Percentiles rank a stretch among this genome's conserved stretches.
Evolutionary conservation across 2,797 vertebrate species (phyloP).

Genomic region (Knipowitschia caucasica): DNA sequence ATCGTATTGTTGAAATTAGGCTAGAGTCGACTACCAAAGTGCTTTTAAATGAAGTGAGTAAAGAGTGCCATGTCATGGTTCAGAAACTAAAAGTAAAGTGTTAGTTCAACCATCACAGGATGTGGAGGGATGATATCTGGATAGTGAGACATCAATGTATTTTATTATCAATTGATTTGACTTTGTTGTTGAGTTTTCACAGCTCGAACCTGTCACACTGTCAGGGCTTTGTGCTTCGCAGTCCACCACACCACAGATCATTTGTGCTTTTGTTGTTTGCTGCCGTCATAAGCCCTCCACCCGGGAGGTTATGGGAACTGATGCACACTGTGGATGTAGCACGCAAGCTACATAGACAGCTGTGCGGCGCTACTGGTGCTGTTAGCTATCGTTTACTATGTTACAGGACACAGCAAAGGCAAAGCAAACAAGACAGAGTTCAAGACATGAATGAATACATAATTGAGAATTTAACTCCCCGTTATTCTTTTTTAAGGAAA

Average conservation of each 20-base stretch:
- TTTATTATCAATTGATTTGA: neutral
- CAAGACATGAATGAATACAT: neutral
- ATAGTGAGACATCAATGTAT: slow-evolving; percentile 42
- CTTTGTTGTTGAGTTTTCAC: neutral
- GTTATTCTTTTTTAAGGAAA: no score
- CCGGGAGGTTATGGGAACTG: slow-evolving; percentile 46
- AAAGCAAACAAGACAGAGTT: neutral
- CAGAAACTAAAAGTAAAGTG: slow-evolving; percentile 28
- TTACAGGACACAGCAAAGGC: slow-evolving; percentile 17
- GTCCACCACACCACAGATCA: slow-evolving; percentile 15
- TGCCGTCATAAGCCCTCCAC: slow-evolving; percentile 48
- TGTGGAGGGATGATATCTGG: slow-evolving; percentile 8
- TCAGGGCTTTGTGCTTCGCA: slow-evolving; percentile 10
- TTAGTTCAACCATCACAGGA: slow-evolving; percentile 35
- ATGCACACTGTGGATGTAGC: slow-evolving; percentile 39
- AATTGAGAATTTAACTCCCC: neutral
- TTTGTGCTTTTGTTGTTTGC: slow-evolving; percentile 38
- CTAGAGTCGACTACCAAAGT: slow-evolving; percentile 12
- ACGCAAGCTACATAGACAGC: slow-evolving; percentile 23
- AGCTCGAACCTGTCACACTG: slow-evolving; percentile 21
- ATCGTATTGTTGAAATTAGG: slow-evolving; percentile 3
- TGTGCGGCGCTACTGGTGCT: slow-evolving; percentile 23
- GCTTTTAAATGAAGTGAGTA: slow-evolving; percentile 6
- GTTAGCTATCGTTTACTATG: slow-evolving; percentile 12
- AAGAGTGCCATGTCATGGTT: slow-evolving; percentile 53